Evolutionary conservation across 2,113 vertebrate genomes (phyloP), one percentile per base, ranked within the genome.

Genomic region (Antennarius striatus): DNA sequence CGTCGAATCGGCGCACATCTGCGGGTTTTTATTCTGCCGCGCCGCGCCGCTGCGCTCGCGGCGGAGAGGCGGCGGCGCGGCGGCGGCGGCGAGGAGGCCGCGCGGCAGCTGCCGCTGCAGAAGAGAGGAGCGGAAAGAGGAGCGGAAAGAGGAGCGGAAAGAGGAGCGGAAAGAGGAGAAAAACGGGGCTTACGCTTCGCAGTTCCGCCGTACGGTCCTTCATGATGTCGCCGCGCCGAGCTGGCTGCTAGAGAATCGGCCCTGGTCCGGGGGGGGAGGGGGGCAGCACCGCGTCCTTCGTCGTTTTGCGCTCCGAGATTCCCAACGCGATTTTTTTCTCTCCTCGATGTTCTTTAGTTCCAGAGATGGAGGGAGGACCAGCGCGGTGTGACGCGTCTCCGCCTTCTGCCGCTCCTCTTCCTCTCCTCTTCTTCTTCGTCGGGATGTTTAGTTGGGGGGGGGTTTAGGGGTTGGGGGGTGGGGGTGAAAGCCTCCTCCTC

Each of bases 131-230:
- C 32, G 7, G 32, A 7, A 11, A 28, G 28, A 40, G 22, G 57
- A 14, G 9, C 42, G 10, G 42, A 11, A 9, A 45, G 42, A 5
- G 48, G 29, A 30, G 15, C 13, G 14, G 45, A 15, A 22, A 17
- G 39, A 29, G 13, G 48, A 15, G 7, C 55, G 42, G 5, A 29
- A 59, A 15, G 48, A 15, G 7, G 60, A 42, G 5, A 29, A 59
- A 59, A 22, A 80, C 53, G 81, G 77, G 81, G 32, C 88, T 88
- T 83, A 89, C 88, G 17, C 88, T 89, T 79, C 88, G 80, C 78
- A 89, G 88, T 87, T 89, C 88, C 82, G 88, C 88, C 80, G 88
- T 89, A 17, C 88, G 88, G 82, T 89, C 88, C 84, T 89, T 89
- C 88, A 89, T 89, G 76, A 63, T 84, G 82, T 79, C 75, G 68